Evolutionary conservation across 1,140 invertebrate species (phyloP), one percentile per base, ranked within the genome.

Genomic region (Sitobion miscanthi): DNA sequence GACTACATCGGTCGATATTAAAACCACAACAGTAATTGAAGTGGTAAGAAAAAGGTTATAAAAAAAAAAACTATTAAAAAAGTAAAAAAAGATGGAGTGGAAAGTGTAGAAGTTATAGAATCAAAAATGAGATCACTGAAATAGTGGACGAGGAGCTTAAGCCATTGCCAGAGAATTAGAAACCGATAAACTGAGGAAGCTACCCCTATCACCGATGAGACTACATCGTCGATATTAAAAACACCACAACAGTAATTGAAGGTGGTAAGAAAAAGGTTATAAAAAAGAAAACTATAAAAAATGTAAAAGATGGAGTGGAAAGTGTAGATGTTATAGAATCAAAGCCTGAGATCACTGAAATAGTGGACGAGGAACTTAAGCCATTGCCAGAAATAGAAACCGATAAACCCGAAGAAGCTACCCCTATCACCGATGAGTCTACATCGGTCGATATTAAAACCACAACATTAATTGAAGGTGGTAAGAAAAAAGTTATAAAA

Each of bases 251-350:
- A 3, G 77, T 82, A 9, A 82, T 82, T 38, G 38, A 91, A 21
- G 90, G 49, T 20, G 91, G 90, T 42, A 93, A 94, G 90, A 93
- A 94, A 89, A 94, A 91, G 38, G 95, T 90, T 94, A 95, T 91
- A 94, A 95, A 94, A 94, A 95, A 94, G 85, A 94, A 94, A 93
- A 89, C 93, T 7, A 93, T 93, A 42, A 94, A 94, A 49, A 87
- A 38, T n/a, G 93, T 94, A 38, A 94, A 94, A 47, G 94, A 93
- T 14, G 94, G 93, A 23, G 94, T 93, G 62, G 94, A 94, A 93
- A 88, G 62, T 35, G 93, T 94, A 9, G 95, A 95, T 21, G 95
- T 93, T 0, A 94, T 94, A 35, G 94, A 94, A 89, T 86, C 90
- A 0, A 94, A 94, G 30, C 54, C 77, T 38, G 93, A 94, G 23